A percentile compares a stretch with the other conserved stretches of the same genome.
phyloP scores from a whole-genome alignment of 1,140 invertebrate species.

The Hyles vespertilio region DNA sequence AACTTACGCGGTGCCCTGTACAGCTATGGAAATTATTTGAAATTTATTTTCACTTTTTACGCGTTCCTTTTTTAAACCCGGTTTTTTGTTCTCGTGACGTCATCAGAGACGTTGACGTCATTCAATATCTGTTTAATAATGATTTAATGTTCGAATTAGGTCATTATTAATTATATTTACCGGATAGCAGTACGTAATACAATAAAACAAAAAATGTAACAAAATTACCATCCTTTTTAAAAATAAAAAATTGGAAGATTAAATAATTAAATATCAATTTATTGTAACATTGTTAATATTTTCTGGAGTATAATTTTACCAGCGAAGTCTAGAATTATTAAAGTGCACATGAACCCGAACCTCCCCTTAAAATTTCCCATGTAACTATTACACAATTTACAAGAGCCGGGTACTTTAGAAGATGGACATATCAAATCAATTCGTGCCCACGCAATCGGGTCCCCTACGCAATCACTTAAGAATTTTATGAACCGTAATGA shows the following conservation, averaged over 20 bases:
- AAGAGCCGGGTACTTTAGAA: slow-evolving; percentile 48
- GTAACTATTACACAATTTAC: slow-evolving; percentile 38
- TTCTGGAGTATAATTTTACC: too few relatives aligned
- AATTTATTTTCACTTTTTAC: not conserved
- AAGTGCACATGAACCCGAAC: slow-evolving; percentile 3
- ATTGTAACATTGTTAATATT: too few relatives aligned
- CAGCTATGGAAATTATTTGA: slow-evolving; percentile 53
- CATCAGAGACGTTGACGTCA: not conserved
- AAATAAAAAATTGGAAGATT: too few relatives aligned
- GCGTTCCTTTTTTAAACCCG: too few relatives aligned
- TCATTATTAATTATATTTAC: too few relatives aligned
- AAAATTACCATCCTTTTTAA: too few relatives aligned
- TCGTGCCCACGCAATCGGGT: slow-evolving; percentile 57
- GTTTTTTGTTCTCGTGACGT: not conserved
- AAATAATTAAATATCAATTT: too few relatives aligned
- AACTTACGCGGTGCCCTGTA: slow-evolving; percentile 63
- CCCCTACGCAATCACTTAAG: slow-evolving; percentile 71
- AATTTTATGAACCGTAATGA: slow-evolving; percentile 72
- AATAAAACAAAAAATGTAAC: too few relatives aligned
- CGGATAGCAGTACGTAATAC: too few relatives aligned
- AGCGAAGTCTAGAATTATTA: too few relatives aligned
- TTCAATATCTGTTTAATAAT: not conserved
- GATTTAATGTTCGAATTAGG: too few relatives aligned
- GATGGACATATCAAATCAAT: slow-evolving; percentile 66
- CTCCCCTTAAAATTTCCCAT: slow-evolving; percentile 29